Percentiles rank a stretch among this genome's conserved stretches.
These are phyloP conservation scores for Leucania comma DNA, from an alignment of 2,888 invertebrate species.

Conservation along the genomic window DNA sequence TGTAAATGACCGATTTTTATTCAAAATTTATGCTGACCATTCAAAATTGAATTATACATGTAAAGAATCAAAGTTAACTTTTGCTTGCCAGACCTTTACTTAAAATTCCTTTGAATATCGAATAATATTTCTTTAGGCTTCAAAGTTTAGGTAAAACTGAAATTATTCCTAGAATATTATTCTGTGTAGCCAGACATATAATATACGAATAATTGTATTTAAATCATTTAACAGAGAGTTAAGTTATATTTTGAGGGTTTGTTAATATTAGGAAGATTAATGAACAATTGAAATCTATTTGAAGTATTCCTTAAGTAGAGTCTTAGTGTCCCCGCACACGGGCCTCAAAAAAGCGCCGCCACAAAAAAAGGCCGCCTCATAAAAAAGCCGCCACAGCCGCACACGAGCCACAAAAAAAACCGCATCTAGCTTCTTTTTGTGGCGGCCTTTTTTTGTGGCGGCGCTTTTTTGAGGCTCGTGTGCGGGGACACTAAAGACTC, in stretches of 20 bases:
- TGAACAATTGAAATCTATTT: background rate
- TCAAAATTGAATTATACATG: conserved; percentile 23
- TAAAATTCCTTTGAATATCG: conserved; percentile 40
- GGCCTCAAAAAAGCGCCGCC: too few species aligned
- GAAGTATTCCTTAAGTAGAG: too few species aligned
- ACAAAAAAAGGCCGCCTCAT: too few species aligned
- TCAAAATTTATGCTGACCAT: conserved; percentile 31
- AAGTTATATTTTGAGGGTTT: conserved; percentile 20
- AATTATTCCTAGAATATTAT: conserved; percentile 32
- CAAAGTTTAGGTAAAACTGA: conserved; percentile 42
- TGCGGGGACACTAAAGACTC: too few species aligned
- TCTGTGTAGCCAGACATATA: conserved; percentile 32
- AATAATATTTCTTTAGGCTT: conserved; percentile 45
- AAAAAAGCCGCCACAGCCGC: too few species aligned
- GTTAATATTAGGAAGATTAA: conserved; percentile 14
- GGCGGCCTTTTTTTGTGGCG: too few species aligned
- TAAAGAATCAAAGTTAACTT: conserved; percentile 48
- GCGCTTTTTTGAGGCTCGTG: too few species aligned
- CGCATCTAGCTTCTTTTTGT: too few species aligned
- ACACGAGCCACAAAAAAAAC: too few species aligned
- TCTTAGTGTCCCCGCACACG: too few species aligned
- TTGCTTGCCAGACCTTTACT: conserved; percentile 30
- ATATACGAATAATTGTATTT: conserved; percentile 34
- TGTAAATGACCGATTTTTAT: conserved; percentile 33
- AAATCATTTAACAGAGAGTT: conserved; percentile 25